Evolutionary conservation across 2,888 invertebrate genomes (phyloP).

Genomic region (Pherbina coryleti): DNA sequence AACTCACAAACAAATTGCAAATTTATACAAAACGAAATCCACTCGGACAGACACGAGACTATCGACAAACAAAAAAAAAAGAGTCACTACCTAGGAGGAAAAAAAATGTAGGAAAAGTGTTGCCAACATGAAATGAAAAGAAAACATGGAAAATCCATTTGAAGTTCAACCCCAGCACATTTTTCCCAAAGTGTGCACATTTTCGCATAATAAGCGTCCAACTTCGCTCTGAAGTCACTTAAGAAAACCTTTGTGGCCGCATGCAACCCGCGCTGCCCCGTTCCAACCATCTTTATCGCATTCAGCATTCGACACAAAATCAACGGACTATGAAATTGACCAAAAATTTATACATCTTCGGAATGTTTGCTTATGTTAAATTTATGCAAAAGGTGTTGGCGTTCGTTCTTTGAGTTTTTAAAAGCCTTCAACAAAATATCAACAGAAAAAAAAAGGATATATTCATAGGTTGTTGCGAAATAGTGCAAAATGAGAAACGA

Average conservation of each 20-base stretch:
- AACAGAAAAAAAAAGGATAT: neutral
- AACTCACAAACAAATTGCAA: conserved; percentile 61
- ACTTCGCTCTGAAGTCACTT: neutral
- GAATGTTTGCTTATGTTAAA: conserved; percentile 50
- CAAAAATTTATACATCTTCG: conserved; percentile 56
- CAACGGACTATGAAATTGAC: conserved; percentile 69
- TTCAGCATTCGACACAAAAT: neutral
- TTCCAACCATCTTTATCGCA: neutral
- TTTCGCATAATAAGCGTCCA: conserved; percentile 46
- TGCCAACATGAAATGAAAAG: conserved; percentile 60
- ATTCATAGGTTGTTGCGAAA: neutral
- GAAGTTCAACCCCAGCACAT: conserved; percentile 43
- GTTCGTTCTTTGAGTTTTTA: conserved; percentile 25
- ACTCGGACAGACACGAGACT: neutral
- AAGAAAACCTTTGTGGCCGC: neutral
- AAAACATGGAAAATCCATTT: conserved; percentile 66
- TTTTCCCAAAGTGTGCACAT: conserved; percentile 45
- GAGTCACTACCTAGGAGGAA: neutral
- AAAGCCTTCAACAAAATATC: neutral
- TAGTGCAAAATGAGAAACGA: neutral
- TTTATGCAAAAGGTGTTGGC: conserved; percentile 59
- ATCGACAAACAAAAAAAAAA: neutral
- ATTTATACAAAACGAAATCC: conserved; percentile 44
- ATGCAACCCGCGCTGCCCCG: neutral
- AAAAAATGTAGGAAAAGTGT: conserved; percentile 2